Conservation (phyloP, 2,888 invertebrate genomes). For the Drosophila melanosoma region DNA sequence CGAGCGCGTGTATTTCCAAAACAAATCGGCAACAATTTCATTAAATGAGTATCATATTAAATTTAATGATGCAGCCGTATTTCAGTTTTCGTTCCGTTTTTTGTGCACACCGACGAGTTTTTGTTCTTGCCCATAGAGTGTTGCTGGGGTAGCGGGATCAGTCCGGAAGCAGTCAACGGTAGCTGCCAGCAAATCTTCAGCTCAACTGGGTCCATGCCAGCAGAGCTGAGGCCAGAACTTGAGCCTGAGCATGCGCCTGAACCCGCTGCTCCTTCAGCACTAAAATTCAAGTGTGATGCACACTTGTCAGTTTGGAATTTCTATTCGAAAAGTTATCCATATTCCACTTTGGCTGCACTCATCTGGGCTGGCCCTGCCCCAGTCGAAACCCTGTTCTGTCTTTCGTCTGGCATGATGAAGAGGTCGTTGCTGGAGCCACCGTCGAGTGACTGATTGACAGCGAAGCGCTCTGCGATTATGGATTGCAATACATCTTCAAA, state of each 20-base stretch:
- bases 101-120: conserved; percentile 59
- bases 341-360: conserved; percentile 39
- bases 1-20: conserved; percentile 85
- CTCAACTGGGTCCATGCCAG: conserved; percentile 30
- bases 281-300: conserved; percentile 57
- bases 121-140: conserved; percentile 63
- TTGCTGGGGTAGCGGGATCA: conserved; percentile 24
- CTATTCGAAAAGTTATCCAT: conserved; percentile 77
- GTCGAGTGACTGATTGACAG: conserved; percentile 72
- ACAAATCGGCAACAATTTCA: conserved; percentile 86
- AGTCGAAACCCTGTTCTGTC: not conserved
- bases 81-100: conserved; percentile 84
- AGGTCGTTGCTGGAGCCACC: conserved; percentile 18
- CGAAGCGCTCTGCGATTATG: conserved; percentile 72
- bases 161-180: conserved; percentile 48
- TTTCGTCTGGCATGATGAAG: conserved; percentile 30
- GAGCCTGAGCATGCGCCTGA: conserved; percentile 9
- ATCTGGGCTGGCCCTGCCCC: not conserved
- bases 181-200: conserved; percentile 71
- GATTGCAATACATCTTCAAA: conserved; percentile 73
- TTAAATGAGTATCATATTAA: conserved; percentile 86
- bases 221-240: conserved; percentile 10
- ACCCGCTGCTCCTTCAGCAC: conserved; percentile 11
- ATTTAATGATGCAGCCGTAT: conserved; percentile 86
- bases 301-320: conserved; percentile 73